phyloP scores from a whole-genome alignment of 1,140 invertebrate genomes.

The Cheumatopsyche charites region DNA sequence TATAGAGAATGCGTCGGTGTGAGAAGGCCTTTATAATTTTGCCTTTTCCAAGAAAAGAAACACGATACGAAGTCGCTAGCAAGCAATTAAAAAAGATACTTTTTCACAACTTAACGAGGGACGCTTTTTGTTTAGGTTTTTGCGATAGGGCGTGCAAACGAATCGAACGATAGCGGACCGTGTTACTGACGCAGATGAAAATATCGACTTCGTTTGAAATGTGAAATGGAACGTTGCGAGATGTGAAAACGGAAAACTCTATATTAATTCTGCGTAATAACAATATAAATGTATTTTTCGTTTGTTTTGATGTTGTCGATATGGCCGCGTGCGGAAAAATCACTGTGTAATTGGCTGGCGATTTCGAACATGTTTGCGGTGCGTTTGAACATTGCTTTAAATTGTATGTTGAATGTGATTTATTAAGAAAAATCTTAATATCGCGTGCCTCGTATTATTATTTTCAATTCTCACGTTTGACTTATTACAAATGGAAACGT shows the following conservation, averaged over 20 bases:
- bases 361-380: neutral
- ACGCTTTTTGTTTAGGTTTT: neutral
- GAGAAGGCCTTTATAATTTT: too few relatives aligned
- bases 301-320: constrained; percentile 1
- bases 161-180: constrained; percentile 18
- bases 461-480: constrained; percentile 23
- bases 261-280: neutral
- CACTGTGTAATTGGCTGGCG: neutral
- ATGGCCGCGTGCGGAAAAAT: neutral
- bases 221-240: neutral
- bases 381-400: neutral
- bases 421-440: constrained; percentile 28
- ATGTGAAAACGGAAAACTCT: neutral
- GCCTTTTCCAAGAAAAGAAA: neutral
- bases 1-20: too few relatives aligned
- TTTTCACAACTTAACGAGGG: neutral
- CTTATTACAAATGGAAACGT: constrained; percentile 16
- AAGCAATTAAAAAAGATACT: constrained; percentile 13
- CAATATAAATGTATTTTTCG: neutral
- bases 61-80: neutral
- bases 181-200: constrained; percentile 4
- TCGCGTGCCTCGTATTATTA: constrained; percentile 22
- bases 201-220: neutral
- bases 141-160: neutral
- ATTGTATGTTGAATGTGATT: constrained; percentile 17